Evolutionary conservation across 2,797 vertebrate genomes (phyloP), one percentile per base, ranked within the genome.

Genomic region (Sebastiscus albofasciatus): DNA sequence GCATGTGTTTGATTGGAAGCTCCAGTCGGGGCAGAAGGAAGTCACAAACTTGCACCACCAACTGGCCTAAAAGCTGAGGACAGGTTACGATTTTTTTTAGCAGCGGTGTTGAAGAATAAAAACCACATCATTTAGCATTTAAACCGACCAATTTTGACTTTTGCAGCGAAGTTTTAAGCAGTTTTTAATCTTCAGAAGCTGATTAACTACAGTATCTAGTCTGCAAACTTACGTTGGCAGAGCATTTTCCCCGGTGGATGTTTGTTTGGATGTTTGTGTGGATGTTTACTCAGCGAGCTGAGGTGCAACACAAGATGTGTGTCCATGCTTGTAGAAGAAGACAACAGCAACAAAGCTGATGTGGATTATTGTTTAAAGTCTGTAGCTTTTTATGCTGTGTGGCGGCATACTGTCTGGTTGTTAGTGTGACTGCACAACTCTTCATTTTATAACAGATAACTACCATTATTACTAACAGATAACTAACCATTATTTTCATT

Each of bases 21-120:
- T 42, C 4, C 18, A n/a, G 11, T 27, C 18, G n/a, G 52, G n/a
- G 20, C 20, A 13, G 20, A 26, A 42, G 11, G 8, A 27, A 9
- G 4, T 33, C 59, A 61, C 59, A 0, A 29, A 42, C 29, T 42
- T 42, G 34, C 33, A 56, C 54, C 54, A 24, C 55, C 26, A 14
- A 56, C 46, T 46, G 42, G 16, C 42, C 1, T 39, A 1, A 0
- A 46, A 26, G 13, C 4, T 26, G 31, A 26, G 31, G 14, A 34
- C 0, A 0, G 42, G 16, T 22, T 13, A 24, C n/a, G 0, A 7
- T 16, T 46, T 46, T 29, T 1, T 58, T 60, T 16, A 6, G 10
- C 29, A 27, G 11, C 3, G 8, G 4, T 8, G 6, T 22, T 46
- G 8, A 49, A 46, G 61, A 64, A n/a, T 36, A 54, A 27, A 26